Conservation (phyloP, 1,140 invertebrate species). For the Drosophila truncata region DNA sequence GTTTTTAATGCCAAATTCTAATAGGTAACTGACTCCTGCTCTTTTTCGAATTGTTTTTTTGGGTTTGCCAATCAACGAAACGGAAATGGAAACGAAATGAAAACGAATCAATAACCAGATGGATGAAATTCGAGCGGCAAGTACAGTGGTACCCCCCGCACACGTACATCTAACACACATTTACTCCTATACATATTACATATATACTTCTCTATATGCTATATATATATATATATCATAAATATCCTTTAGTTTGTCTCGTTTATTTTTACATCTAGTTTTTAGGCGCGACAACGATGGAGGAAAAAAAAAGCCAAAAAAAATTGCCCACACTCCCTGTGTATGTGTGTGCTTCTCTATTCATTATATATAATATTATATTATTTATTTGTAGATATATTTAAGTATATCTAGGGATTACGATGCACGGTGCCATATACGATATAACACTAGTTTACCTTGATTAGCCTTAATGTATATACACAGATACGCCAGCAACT, state of each 20-base stretch:
- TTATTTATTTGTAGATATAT: conserved; percentile 13
- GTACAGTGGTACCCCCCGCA: conserved; percentile 53
- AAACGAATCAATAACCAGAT: conserved; percentile 43
- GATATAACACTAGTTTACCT: conserved; percentile 64
- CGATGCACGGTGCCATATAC: conserved; percentile 52
- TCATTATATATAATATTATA: neutral
- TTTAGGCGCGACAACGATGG: conserved; percentile 59
- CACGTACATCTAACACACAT: conserved; percentile 38
- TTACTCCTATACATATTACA: conserved; percentile 51
- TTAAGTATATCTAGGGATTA: conserved; percentile 42
- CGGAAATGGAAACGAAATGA: conserved; percentile 34
- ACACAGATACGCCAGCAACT: conserved; percentile 44
- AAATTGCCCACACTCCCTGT: conserved; percentile 15
- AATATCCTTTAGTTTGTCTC: conserved; percentile 54
- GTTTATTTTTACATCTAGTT: conserved; percentile 59
- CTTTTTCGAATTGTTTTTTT: conserved; percentile 78
- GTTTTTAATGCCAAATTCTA: conserved; percentile 75
- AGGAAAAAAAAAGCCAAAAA: conserved; percentile 53
- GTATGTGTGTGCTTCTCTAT: conserved; percentile 22
- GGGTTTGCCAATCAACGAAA: conserved; percentile 79
- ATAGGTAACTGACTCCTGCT: conserved; percentile 85
- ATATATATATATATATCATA: neutral
- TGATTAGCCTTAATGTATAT: conserved; percentile 63
- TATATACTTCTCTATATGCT: conserved; percentile 21
- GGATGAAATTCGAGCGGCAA: conserved; percentile 41